These are phyloP conservation scores for Acholoe squamosa DNA, from an alignment of 2,888 invertebrate species.

Conservation along the genomic window DNA sequence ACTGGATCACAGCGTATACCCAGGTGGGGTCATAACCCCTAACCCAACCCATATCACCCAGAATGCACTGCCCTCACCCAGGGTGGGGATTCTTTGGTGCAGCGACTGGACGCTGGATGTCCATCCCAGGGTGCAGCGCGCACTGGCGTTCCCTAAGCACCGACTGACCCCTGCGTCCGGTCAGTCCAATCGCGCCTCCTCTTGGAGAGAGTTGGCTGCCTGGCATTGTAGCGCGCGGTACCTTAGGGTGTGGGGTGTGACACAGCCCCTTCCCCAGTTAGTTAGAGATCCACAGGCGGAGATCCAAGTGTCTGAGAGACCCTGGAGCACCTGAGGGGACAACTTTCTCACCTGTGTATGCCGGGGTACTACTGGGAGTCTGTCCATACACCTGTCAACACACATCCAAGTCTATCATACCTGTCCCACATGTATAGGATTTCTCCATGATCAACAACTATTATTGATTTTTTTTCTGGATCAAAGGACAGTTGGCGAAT, in stretches of 20 bases:
- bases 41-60: not conserved
- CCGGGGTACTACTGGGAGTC: no score
- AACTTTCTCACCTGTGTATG: no score
- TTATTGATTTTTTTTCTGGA: no score
- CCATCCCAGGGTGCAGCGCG: constrained; percentile 34
- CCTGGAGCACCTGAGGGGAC: not conserved
- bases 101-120: not conserved
- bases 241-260: not conserved
- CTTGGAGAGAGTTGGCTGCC: not conserved
- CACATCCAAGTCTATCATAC: no score
- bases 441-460: no score
- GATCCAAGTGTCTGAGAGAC: not conserved
- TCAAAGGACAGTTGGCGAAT: no score
- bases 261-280: not conserved
- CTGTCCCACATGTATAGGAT: no score
- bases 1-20: not conserved
- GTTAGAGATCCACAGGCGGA: not conserved
- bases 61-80: not conserved
- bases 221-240: not conserved
- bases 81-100: no score
- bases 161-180: constrained; percentile 26
- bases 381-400: no score
- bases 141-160: constrained; percentile 47
- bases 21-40: not conserved
- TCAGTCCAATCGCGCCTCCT: constrained; percentile 52